phyloP scores from a whole-genome alignment of 2,113 vertebrate genomes.

The Perca schrenkii region DNA sequence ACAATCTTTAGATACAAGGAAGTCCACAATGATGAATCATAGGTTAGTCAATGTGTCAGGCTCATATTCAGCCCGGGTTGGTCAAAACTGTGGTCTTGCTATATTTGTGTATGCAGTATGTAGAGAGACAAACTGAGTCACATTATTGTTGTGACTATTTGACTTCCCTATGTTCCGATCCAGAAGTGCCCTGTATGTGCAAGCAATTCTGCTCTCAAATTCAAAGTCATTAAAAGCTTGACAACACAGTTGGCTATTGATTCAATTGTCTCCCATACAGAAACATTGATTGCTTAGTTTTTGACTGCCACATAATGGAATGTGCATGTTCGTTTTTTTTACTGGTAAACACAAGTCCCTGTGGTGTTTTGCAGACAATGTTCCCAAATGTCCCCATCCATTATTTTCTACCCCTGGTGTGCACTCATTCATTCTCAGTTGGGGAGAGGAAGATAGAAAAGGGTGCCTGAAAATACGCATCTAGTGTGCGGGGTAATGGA shows the following conservation, averaged over 20 bases:
- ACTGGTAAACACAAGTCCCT: conserved; percentile 62
- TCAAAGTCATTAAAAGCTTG: conserved; percentile 60
- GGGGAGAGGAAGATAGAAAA: conserved; percentile 54
- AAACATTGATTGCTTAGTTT: conserved; percentile 58
- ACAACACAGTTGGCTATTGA: conserved; percentile 54
- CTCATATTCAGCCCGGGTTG: conserved; percentile 20
- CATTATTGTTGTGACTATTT: conserved; percentile 19
- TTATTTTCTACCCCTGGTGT: conserved; percentile 61
- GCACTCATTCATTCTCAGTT: conserved; percentile 64
- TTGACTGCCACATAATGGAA: conserved; percentile 63
- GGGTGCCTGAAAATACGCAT: conserved; percentile 59
- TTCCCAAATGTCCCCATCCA: conserved; percentile 67
- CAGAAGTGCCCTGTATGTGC: conserved; percentile 41
- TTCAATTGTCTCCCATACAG: conserved; percentile 53
- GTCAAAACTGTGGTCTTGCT: conserved; percentile 20
- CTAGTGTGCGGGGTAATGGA: conserved; percentile 53
- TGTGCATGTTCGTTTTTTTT: conserved; percentile 58
- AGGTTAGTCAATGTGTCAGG: conserved; percentile 58
- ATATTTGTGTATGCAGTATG: neutral
- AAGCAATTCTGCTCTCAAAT: conserved; percentile 11
- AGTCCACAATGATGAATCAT: conserved; percentile 65
- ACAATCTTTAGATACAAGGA: conserved; percentile 39
- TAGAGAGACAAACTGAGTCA: conserved; percentile 16
- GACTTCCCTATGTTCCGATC: conserved; percentile 30
- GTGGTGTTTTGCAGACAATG: conserved; percentile 62